A percentile compares a stretch with the other conserved stretches of the same genome.
Conservation (phyloP, 2,113 vertebrate species). For the Tauraco erythrolophus region DNA sequence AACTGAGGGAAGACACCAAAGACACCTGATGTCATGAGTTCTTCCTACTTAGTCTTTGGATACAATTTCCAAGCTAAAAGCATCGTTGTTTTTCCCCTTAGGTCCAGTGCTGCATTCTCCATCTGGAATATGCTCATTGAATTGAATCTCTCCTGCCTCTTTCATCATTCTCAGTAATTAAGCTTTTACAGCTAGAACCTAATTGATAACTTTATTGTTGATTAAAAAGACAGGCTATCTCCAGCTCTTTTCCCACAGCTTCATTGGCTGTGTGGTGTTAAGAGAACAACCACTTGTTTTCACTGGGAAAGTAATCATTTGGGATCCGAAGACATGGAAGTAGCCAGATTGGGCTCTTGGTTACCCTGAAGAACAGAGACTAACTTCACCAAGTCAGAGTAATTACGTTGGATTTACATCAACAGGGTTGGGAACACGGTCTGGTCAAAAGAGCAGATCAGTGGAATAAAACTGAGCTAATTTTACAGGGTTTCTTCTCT, state of each 20-base stretch:
- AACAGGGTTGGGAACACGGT: not conserved
- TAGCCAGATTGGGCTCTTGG: not conserved
- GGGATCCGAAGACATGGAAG: not conserved
- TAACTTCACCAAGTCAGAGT: not conserved
- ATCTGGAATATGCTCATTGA: constrained; percentile 20
- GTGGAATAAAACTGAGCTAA: constrained; percentile 17
- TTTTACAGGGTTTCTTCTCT: constrained; percentile 38
- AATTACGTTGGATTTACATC: constrained; percentile 31
- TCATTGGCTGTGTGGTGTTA: not conserved
- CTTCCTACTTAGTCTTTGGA: not conserved
- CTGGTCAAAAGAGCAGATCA: constrained; percentile 29
- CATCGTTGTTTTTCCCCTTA: not conserved
- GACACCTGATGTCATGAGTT: not conserved
- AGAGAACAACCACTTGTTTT: not conserved
- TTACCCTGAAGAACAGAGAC: not conserved
- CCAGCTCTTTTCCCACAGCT: not conserved
- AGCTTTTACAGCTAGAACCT: constrained; percentile 37
- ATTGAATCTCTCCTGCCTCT: constrained; percentile 14
- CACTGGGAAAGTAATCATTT: not conserved
- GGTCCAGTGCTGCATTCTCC: not conserved
- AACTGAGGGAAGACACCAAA: not conserved
- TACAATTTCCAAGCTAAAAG: not conserved
- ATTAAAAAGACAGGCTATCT: not conserved
- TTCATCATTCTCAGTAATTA: constrained; percentile 52
- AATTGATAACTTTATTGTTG: constrained; percentile 54